These are phyloP conservation scores for Microvelia longipes DNA, from an alignment of 1,140 invertebrate species.

Conservation along the genomic window DNA sequence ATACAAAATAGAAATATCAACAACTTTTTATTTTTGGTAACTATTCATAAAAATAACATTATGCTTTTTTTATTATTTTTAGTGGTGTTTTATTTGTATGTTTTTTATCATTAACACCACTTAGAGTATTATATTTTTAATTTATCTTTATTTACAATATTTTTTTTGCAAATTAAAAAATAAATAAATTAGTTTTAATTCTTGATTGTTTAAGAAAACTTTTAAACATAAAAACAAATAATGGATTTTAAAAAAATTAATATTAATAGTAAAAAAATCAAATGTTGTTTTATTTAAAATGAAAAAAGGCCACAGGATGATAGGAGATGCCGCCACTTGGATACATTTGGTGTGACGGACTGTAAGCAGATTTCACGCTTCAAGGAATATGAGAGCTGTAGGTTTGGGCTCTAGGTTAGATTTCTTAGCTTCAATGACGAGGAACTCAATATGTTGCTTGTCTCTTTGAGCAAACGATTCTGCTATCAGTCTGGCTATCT, in stretches of 20 bases:
- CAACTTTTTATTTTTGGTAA: background rate
- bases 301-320: conserved; percentile 6
- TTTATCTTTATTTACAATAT: no score
- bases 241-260: no score
- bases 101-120: background rate
- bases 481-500: conserved; percentile 73
- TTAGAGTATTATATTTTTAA: no score
- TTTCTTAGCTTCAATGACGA: conserved; percentile 76
- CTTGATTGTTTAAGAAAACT: no score
- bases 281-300: background rate
- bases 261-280: no score
- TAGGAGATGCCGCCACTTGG: background rate
- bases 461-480: conserved; percentile 75
- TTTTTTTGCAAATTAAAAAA: no score
- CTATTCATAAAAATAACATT: conserved; percentile 4
- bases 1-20: conserved; percentile 4
- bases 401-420: conserved; percentile 76
- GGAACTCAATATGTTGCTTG: conserved; percentile 72
- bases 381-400: conserved; percentile 69
- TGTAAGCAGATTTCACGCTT: conserved; percentile 28
- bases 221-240: no score
- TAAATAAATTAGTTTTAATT: no score
- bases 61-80: background rate
- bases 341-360: conserved; percentile 4
- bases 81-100: background rate